Evolutionary conservation across 1,140 invertebrate genomes (phyloP), one percentile per base, ranked within the genome.

Genomic region (Scaptomyza hsui): DNA sequence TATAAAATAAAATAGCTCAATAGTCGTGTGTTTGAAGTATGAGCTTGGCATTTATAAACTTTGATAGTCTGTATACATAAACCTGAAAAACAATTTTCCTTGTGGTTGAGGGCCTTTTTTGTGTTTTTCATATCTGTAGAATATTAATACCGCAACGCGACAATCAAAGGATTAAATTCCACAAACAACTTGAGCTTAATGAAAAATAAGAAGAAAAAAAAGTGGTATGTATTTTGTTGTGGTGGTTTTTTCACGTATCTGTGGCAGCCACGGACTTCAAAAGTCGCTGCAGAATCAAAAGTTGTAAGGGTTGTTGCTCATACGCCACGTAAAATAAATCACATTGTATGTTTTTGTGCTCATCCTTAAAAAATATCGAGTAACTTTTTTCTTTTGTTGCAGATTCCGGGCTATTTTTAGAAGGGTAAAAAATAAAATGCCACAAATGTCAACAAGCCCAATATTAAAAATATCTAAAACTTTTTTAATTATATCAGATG

Each of bases 271-370:
- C 6, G 45, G 12, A 3, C 45, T 26, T 13, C n/a, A 47, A 7
- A 13, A 10, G 6, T 21, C 19, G 18, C 6, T 21, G 5, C 19
- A 45, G n/a, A 45, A 45, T 45, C 0, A 21, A 45, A 45, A 44
- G 16, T 21, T 24, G 13, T 5, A 26, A 29, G 48, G 48, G 15
- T 18, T 15, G 45, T 49, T 26, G 37, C 57, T 15, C 45, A 60
- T 60, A 60, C 57, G 57, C 44, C 57, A 16, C 41, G 15, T 42
- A 9, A 15, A 18, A 41, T 6, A 10, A 10, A 26, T 16, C 32
- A 52, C 12, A 55, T 55, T 55, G 35, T 61, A 12, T 5, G 21
- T 10, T 9, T 56, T 26, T 26, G n/a, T 29, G 21, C 15, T 39
- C 13, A 15, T 32, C 10, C 15, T n/a, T 15, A 29, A 42, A 52